Percentiles rank a stretch among this genome's conserved stretches.
phyloP scores from a whole-genome alignment of 2,888 invertebrate species.

The Timandra comae region DNA sequence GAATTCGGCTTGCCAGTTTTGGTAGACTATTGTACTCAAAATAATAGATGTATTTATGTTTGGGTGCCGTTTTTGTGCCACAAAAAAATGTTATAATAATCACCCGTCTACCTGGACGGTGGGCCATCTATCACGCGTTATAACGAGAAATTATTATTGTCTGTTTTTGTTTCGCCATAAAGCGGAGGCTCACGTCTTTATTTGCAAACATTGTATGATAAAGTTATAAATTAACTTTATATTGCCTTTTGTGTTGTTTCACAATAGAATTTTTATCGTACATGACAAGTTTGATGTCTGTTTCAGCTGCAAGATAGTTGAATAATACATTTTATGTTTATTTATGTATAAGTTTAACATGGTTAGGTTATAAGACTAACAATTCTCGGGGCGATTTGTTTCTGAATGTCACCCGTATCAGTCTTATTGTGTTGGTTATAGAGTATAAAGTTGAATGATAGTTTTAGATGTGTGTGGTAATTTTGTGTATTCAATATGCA shows the following conservation, averaged over 20 bases:
- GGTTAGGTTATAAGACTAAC: constrained; percentile 11
- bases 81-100: constrained; percentile 42
- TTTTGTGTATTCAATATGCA: constrained; percentile 57
- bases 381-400: constrained; percentile 7
- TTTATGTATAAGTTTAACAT: constrained; percentile 21
- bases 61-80: constrained; percentile 52
- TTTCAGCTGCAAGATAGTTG: constrained; percentile 21
- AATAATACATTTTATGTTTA: constrained; percentile 22
- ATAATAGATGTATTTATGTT: constrained; percentile 71
- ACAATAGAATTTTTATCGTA: constrained; percentile 20
- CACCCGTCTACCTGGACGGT: constrained; percentile 57
- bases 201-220: constrained; percentile 62
- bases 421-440: constrained; percentile 21
- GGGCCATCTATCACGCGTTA: constrained; percentile 63
- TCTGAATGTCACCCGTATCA: constrained; percentile 7
- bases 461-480: constrained; percentile 27
- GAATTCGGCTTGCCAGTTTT: constrained; percentile 62
- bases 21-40: constrained; percentile 52
- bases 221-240: constrained; percentile 27
- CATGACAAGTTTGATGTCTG: constrained; percentile 20
- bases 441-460: constrained; percentile 23
- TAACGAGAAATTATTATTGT: constrained; percentile 59
- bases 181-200: constrained; percentile 55
- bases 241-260: constrained; percentile 20
- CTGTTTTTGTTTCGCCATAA: constrained; percentile 41